These are phyloP conservation scores for Megamerina dolium DNA, from an alignment of 2,888 invertebrate genomes.

Conservation along the genomic window DNA sequence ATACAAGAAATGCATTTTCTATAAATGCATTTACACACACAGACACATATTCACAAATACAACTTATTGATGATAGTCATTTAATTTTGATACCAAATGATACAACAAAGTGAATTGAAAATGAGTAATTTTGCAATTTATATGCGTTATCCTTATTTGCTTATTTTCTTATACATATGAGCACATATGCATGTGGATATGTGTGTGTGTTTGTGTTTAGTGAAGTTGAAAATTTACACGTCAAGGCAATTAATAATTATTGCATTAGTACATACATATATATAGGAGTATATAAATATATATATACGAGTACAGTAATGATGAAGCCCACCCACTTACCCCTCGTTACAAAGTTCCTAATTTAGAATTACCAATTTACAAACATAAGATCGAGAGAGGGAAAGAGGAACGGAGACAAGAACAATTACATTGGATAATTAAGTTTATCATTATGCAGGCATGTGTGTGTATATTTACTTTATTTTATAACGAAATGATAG, in stretches of 20 bases:
- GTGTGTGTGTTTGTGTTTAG: too few relatives aligned
- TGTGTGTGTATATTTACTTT: conserved; percentile 25
- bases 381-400: too few relatives aligned
- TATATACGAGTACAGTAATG: not conserved
- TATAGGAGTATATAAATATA: not conserved
- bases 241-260: conserved; percentile 45
- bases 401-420: conserved; percentile 6
- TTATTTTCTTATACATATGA: too few relatives aligned
- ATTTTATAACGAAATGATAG: conserved; percentile 26
- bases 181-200: too few relatives aligned
- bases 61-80: conserved; percentile 18
- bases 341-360: too few relatives aligned
- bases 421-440: conserved; percentile 43
- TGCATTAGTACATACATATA: conserved; percentile 38
- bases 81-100: conserved; percentile 11
- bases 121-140: conserved; percentile 34
- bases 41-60: too few relatives aligned
- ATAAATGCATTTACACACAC: not conserved
- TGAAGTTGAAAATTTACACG: conserved; percentile 31
- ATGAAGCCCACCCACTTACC: too few relatives aligned
- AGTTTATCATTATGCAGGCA: conserved; percentile 38
- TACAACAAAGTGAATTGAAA: conserved; percentile 16
- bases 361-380: too few relatives aligned
- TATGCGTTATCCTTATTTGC: too few relatives aligned
- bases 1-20: conserved; percentile 14